Conservation (phyloP, 1,140 invertebrate genomes). For the Maconellicoccus hirsutus region DNA sequence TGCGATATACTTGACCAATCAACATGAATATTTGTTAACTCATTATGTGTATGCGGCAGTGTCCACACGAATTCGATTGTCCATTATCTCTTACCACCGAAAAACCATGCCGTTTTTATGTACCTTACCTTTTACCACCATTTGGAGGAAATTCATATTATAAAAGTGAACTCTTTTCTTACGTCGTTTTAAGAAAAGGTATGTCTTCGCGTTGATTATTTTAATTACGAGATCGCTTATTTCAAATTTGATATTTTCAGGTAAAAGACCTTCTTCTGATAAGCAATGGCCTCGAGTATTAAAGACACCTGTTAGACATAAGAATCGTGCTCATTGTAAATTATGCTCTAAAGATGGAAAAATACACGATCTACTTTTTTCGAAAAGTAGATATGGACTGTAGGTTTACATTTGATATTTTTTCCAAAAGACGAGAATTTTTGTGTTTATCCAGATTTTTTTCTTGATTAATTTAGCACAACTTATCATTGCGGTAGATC, state of each 20-base stretch:
- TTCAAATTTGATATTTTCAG: conserved; percentile 23
- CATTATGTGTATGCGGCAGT: conserved; percentile 42
- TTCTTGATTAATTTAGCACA: conserved; percentile 34
- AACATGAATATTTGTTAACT: no score
- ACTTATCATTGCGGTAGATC: conserved; percentile 55
- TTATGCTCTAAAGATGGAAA: conserved; percentile 62
- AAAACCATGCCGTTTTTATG: conserved; percentile 65
- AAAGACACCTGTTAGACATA: conserved; percentile 46
- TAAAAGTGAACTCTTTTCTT: conserved; percentile 50
- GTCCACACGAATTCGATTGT: conserved; percentile 65
- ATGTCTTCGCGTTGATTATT: conserved; percentile 23
- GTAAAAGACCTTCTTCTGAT: conserved; percentile 33
- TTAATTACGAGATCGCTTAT: neutral
- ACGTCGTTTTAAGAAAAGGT: conserved; percentile 70
- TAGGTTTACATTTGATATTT: conserved; percentile 30
- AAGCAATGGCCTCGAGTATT: conserved; percentile 67
- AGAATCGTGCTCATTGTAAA: conserved; percentile 60
- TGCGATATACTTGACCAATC: no score
- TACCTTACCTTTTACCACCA: conserved; percentile 46
- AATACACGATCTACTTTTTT: conserved; percentile 64
- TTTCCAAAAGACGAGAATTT: no score
- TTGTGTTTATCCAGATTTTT: no score
- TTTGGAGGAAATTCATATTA: conserved; percentile 37
- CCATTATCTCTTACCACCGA: conserved; percentile 46
- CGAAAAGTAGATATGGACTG: conserved; percentile 59